Percentiles rank a stretch among this genome's conserved stretches.
These are phyloP conservation scores for Centroberyx gerrardi DNA, from an alignment of 2,797 vertebrate genomes.

Conservation along the genomic window DNA sequence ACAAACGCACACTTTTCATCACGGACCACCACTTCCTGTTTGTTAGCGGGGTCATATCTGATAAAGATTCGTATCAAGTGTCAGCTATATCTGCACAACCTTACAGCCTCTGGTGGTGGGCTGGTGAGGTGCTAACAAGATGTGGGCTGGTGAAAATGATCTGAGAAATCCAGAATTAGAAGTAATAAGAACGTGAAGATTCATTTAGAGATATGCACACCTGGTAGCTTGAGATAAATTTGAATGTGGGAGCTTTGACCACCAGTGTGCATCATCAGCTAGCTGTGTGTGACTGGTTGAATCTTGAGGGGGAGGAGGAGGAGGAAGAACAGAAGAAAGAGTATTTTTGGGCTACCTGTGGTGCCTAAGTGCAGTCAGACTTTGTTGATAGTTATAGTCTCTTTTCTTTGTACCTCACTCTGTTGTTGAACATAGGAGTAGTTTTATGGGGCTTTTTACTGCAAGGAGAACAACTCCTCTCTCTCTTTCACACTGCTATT, in stretches of 20 bases:
- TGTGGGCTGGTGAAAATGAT: not conserved
- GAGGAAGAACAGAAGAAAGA: not conserved
- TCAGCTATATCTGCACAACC: not conserved
- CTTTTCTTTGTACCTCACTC: slow-evolving; percentile 55
- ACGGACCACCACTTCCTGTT: slow-evolving; percentile 83
- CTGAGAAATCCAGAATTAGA: not conserved
- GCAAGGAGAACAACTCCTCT: slow-evolving; percentile 32
- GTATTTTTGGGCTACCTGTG: slow-evolving; percentile 5
- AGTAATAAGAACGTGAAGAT: not conserved
- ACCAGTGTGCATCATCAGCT: slow-evolving; percentile 1
- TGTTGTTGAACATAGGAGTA: slow-evolving; percentile 48
- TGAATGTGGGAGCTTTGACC: slow-evolving; percentile 31
- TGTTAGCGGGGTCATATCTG: slow-evolving; percentile 69
- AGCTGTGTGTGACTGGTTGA: slow-evolving; percentile 1
- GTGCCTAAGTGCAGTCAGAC: slow-evolving; percentile 31
- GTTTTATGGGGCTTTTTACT: slow-evolving; percentile 59
- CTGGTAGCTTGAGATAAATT: not conserved
- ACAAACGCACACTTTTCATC: slow-evolving; percentile 42
- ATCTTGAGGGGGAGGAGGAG: not conserved
- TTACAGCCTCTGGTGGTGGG: not conserved
- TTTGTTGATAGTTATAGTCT: slow-evolving; percentile 47
- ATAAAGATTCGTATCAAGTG: slow-evolving; percentile 67
- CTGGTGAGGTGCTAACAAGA: not conserved
- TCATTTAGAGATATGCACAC: not conserved
- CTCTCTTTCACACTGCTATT: slow-evolving; percentile 36